A percentile compares a stretch with the other conserved stretches of the same genome.
Evolutionary conservation across 2,888 invertebrate species (phyloP).

Genomic region (Dryocosmus kuriphilus): DNA sequence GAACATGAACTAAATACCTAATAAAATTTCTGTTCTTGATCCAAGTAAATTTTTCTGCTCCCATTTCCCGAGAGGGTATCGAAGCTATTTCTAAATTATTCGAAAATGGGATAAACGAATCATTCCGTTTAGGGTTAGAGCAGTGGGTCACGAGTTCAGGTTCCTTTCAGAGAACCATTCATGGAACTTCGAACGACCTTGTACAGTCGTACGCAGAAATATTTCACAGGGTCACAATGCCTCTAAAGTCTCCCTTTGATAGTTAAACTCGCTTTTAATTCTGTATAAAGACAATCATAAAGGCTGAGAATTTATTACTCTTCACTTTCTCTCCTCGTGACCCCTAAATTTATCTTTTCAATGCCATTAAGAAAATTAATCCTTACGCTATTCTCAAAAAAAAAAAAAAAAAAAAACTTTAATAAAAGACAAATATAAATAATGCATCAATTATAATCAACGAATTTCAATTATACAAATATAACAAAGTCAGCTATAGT

Average conservation of each 20-base stretch:
- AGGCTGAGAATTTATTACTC: constrained; percentile 12
- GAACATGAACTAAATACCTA: background rate
- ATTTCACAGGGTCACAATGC: constrained; percentile 38
- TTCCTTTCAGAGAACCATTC: constrained; percentile 62
- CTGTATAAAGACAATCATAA: constrained; percentile 3
- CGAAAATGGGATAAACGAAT: constrained; percentile 41
- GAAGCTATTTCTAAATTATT: constrained; percentile 8
- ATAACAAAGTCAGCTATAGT: background rate
- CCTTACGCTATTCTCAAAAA: background rate
- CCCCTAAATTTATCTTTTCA: constrained; percentile 10
- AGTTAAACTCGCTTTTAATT: constrained; percentile 33
- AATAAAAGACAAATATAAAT: background rate
- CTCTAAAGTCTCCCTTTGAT: background rate
- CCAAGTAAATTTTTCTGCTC: background rate
- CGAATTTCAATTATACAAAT: background rate
- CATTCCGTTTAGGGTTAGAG: constrained; percentile 37
- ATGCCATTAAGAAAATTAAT: background rate
- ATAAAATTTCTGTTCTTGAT: background rate
- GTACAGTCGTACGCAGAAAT: constrained; percentile 61
- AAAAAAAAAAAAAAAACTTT: background rate
- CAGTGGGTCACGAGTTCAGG: constrained; percentile 65
- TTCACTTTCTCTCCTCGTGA: constrained; percentile 35
- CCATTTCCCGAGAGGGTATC: background rate
- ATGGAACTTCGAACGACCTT: constrained; percentile 60
- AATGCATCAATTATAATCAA: background rate